phyloP scores from a whole-genome alignment of 2,113 vertebrate genomes.

The Oplegnathus fasciatus region DNA sequence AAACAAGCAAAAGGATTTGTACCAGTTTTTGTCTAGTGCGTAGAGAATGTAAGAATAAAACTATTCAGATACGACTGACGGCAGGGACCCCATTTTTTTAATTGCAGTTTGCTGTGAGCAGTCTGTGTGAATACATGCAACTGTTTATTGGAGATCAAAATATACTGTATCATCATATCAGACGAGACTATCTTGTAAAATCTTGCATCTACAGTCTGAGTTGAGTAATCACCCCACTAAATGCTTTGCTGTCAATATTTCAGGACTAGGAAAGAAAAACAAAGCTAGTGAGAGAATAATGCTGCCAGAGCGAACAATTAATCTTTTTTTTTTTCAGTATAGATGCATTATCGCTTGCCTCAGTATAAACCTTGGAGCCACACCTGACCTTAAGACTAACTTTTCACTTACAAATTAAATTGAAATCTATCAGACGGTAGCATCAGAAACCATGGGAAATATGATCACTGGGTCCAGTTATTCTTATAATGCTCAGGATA shows the following conservation, averaged over 20 bases:
- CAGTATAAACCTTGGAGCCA: slow-evolving; percentile 36
- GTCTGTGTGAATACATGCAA: slow-evolving; percentile 13
- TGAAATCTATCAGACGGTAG: slow-evolving; percentile 69
- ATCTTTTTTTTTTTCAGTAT: not conserved
- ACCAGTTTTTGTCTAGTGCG: slow-evolving; percentile 54
- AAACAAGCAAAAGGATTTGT: slow-evolving; percentile 79
- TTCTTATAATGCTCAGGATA: slow-evolving; percentile 83
- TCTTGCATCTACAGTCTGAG: not conserved
- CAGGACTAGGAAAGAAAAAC: not conserved
- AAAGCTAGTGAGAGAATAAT: not conserved
- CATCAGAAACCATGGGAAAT: slow-evolving; percentile 71
- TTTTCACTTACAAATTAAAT: slow-evolving; percentile 72
- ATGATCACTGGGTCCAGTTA: slow-evolving; percentile 78
- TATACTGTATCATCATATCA: slow-evolving; percentile 6
- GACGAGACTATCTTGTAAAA: not conserved
- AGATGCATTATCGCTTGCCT: slow-evolving; percentile 17
- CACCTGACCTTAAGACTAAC: slow-evolving; percentile 61
- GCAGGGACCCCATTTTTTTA: slow-evolving; percentile 54
- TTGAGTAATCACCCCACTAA: not conserved
- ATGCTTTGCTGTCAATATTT: slow-evolving; percentile 26
- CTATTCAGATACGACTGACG: slow-evolving; percentile 42
- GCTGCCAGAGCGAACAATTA: not conserved
- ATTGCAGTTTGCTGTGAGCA: slow-evolving; percentile 59
- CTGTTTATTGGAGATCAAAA: slow-evolving; percentile 27
- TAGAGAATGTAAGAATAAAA: slow-evolving; percentile 70